Conservation (phyloP, 2,113 vertebrate species). For the Regulus satrapa region DNA sequence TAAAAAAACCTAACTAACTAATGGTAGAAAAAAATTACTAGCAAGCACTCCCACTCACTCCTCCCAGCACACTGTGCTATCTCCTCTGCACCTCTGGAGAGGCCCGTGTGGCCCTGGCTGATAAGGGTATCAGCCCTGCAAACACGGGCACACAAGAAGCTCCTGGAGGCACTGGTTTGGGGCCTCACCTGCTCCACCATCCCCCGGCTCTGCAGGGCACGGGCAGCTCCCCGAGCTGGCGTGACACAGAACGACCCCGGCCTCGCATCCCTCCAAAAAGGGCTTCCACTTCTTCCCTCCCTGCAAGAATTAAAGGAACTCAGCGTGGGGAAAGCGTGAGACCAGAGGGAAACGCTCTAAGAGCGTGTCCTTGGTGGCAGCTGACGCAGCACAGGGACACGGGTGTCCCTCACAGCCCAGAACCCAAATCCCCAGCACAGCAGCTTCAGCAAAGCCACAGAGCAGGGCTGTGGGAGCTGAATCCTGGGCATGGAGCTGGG, state of each 20-base stretch:
- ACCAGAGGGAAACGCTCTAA: rapidly evolving
- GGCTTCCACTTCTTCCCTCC: not conserved
- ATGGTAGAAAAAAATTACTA: not conserved
- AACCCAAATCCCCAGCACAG: not conserved
- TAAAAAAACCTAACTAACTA: no score
- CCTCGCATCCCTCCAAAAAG: rapidly evolving
- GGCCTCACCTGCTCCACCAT: rapidly evolving
- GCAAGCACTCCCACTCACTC: not conserved
- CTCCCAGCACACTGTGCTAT: rapidly evolving
- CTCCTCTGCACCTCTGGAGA: not conserved
- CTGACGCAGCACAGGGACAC: not conserved
- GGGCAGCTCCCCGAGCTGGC: rapidly evolving
- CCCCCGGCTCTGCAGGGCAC: not conserved
- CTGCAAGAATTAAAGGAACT: not conserved
- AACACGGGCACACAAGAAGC: not conserved
- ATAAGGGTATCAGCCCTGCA: not conserved
- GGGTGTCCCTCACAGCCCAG: not conserved
- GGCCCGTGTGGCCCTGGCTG: not conserved
- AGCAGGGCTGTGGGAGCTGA: not conserved
- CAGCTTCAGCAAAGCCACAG: not conserved
- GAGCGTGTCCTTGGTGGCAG: not conserved
- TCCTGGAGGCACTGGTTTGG: not conserved
- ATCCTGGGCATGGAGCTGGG: rapidly evolving
- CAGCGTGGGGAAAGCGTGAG: rapidly evolving
- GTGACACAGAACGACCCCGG: rapidly evolving